These are phyloP conservation scores for Nebria ingens DNA, from an alignment of 1,140 invertebrate genomes.

Conservation along the genomic window DNA sequence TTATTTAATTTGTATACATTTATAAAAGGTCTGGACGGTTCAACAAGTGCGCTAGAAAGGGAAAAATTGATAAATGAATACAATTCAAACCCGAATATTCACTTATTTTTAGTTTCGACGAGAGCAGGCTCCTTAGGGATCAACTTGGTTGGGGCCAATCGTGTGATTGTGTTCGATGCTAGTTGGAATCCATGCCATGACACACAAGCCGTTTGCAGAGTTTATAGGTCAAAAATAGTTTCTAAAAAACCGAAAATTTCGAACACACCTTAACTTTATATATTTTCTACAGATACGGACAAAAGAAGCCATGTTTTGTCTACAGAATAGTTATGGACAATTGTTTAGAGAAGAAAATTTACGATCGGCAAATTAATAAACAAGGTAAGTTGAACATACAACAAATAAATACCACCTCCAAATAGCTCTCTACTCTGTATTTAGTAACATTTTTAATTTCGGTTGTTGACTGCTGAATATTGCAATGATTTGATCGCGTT, in stretches of 20 bases:
- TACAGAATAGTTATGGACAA: slow-evolving; percentile 96
- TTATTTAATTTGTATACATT: slow-evolving; percentile 2
- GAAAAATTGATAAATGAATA: slow-evolving; percentile 97
- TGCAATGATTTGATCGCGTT: neutral
- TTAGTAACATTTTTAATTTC: no score
- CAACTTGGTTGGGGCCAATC: slow-evolving; percentile 93
- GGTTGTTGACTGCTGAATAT: neutral
- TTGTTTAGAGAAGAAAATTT: slow-evolving; percentile 95
- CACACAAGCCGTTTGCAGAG: slow-evolving; percentile 94
- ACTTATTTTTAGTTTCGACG: slow-evolving; percentile 94
- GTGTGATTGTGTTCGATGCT: slow-evolving; percentile 95
- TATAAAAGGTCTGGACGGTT: slow-evolving; percentile 75
- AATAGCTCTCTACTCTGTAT: no score
- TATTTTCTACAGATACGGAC: slow-evolving; percentile 70
- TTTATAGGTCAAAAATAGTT: slow-evolving; percentile 56
- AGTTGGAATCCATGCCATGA: slow-evolving; percentile 99
- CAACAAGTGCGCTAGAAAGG: slow-evolving; percentile 84
- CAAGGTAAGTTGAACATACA: slow-evolving; percentile 47
- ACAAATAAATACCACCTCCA: slow-evolving; percentile 5
- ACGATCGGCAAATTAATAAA: slow-evolving; percentile 96
- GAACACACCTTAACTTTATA: slow-evolving; percentile 21
- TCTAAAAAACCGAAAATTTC: slow-evolving; percentile 1
- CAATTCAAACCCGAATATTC: slow-evolving; percentile 81
- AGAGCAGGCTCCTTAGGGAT: slow-evolving; percentile 94
- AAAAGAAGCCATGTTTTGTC: slow-evolving; percentile 88